These are phyloP conservation scores for Eupithecia subfuscata DNA, from an alignment of 2,888 invertebrate genomes.

Conservation along the genomic window DNA sequence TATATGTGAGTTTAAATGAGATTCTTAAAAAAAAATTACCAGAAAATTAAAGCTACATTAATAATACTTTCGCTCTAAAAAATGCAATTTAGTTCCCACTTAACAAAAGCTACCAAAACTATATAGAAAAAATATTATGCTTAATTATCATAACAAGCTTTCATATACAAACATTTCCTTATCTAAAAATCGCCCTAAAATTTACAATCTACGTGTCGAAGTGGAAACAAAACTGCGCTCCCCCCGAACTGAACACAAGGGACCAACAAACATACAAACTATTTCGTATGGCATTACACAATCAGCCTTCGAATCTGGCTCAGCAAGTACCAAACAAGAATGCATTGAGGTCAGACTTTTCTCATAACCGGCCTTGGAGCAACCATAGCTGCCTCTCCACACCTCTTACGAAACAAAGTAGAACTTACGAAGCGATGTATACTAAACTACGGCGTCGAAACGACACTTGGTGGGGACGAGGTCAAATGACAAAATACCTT, in stretches of 20 bases:
- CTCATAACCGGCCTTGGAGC: constrained; percentile 67
- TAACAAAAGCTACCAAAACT: not conserved
- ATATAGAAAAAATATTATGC: constrained; percentile 15
- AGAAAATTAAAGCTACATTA: constrained; percentile 12
- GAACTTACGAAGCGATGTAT: constrained; percentile 60
- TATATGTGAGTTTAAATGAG: not conserved
- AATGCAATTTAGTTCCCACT: constrained; percentile 20
- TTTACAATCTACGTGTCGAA: not conserved
- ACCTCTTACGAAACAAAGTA: constrained; percentile 55
- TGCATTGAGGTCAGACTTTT: constrained; percentile 68
- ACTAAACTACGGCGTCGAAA: constrained; percentile 55
- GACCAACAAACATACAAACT: constrained; percentile 24
- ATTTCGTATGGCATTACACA: constrained; percentile 45
- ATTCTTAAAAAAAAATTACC: not conserved
- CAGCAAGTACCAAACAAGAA: constrained; percentile 55
- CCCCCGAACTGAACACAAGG: constrained; percentile 29
- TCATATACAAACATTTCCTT: constrained; percentile 8
- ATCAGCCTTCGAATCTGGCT: constrained; percentile 54
- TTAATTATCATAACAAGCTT: constrained; percentile 5
- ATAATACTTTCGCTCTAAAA: constrained; percentile 22
- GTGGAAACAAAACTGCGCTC: constrained; percentile 16
- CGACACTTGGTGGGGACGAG: constrained; percentile 68
- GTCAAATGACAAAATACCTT: constrained; percentile 62
- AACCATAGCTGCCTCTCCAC: constrained; percentile 55
- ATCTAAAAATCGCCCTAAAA: not conserved